Percentiles rank a stretch among this genome's conserved stretches.
These are phyloP conservation scores for Megaleporinus macrocephalus DNA, from an alignment of 2,113 vertebrate genomes.

Conservation along the genomic window DNA sequence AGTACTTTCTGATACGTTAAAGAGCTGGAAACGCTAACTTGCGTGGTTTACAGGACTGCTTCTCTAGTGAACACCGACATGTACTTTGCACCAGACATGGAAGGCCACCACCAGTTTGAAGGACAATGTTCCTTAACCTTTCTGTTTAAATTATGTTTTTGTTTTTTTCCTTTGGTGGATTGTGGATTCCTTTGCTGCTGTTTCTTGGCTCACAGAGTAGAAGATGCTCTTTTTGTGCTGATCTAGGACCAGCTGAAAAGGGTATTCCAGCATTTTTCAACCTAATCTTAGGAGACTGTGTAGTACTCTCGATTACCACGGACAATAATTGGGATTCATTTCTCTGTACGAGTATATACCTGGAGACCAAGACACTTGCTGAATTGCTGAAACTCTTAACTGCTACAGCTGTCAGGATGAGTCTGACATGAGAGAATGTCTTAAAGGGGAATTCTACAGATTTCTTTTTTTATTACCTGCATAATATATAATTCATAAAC, in stretches of 20 bases:
- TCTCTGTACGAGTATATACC: too few species aligned
- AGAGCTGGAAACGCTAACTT: neutral
- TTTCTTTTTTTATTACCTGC: too few species aligned
- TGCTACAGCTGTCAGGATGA: too few species aligned
- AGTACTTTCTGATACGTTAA: neutral
- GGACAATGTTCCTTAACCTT: neutral
- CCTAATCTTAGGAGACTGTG: neutral
- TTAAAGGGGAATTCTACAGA: too few species aligned
- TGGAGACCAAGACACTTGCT: too few species aligned
- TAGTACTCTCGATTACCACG: neutral
- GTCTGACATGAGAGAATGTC: too few species aligned
- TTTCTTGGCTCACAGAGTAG: conserved; percentile 27
- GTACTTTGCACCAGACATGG: neutral
- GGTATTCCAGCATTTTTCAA: neutral
- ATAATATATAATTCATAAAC: too few species aligned
- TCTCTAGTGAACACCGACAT: neutral
- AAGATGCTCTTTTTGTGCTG: conserved; percentile 26
- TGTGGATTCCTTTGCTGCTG: conserved; percentile 47
- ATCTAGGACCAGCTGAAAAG: neutral
- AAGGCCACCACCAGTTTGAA: neutral
- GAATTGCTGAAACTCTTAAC: too few species aligned
- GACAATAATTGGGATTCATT: neutral
- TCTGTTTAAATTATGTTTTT: neutral
- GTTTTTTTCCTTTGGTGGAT: conserved; percentile 14
- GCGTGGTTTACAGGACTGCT: neutral